Base-by-base conservation (phyloP, 2,888 invertebrate genomes). In the Pediacus dermestoides region DNA sequence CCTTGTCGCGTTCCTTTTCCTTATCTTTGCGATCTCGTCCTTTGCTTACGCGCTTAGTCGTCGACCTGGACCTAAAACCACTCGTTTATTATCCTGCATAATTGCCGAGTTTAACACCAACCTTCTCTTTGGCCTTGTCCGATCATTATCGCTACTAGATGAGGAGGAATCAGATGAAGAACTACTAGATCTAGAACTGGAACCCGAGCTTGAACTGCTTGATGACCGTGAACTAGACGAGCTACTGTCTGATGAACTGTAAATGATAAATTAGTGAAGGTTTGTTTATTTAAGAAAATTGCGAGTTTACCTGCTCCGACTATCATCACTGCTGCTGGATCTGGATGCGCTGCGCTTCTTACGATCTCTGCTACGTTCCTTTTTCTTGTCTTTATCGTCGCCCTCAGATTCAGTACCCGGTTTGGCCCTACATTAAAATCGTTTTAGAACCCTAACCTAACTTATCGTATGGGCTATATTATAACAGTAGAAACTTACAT, bases 201-300 rank as follows among this genome's bases (percentile, higher is more conserved):
- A 81, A 74, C 28, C 81, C 68, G 21, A 82, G 78, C 43, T 81
- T 67, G 87, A 86, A 52, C 85, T 86, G 60, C 85, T 87, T 0
- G 85, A 90, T 4, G 85, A 89, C 34, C 82, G 80, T 0, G 88
- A 88, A 8, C 84, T 81, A 0, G 91, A 89, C 8, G 88, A 87
- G 58, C 86, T 87, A 63, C 86, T 87, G 39, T 82, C 86, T 4
- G 88, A 88, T 11, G 88, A 86, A 68, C 86, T 68, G 34, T 79
- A 55, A 35, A 18, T 23, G 10, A 28, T 9, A 37, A 23, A 18
- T 16, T 28, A 12, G 11, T 25, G n/a, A 6, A 12, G 4, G n/a
- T 2, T 10, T 34, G 3, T 3, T 11, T 34, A 10, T 25, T 11
- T 34, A 8, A 6, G 9, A 10, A 13, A 9, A 30, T n/a, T n/a